Percentiles rank a stretch among this genome's conserved stretches.
phyloP scores from a whole-genome alignment of 2,797 vertebrate genomes.

The Triplophysa yarkandensis region DNA sequence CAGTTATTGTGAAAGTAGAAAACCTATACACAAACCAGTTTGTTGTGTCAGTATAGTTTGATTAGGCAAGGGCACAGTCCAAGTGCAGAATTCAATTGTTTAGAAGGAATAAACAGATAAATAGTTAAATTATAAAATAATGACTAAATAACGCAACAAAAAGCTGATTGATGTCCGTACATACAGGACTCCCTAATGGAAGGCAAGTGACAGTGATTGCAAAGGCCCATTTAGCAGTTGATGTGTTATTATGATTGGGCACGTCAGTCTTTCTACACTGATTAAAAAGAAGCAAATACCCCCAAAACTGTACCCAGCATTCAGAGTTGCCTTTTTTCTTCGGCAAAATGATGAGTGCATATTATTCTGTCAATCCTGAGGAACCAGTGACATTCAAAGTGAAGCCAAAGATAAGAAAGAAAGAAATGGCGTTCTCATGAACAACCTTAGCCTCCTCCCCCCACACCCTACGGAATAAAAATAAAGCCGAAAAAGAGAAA shows the following conservation, averaged over 20 bases:
- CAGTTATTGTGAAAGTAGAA: constrained; percentile 49
- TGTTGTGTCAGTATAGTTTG: constrained; percentile 68
- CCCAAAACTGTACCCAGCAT: constrained; percentile 82
- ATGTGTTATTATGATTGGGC: constrained; percentile 99
- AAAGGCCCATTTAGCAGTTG: constrained; percentile 90
- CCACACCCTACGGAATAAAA: constrained; percentile 43
- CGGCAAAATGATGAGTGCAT: constrained; percentile 90
- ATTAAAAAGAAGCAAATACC: constrained; percentile 89
- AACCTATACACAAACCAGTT: constrained; percentile 65
- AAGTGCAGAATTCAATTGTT: constrained; percentile 69
- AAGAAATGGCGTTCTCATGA: constrained; percentile 46
- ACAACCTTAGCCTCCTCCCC: constrained; percentile 35
- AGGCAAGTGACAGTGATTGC: constrained; percentile 90
- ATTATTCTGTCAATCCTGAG: constrained; percentile 96
- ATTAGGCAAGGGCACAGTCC: constrained; percentile 63
- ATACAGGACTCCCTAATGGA: constrained; percentile 88
- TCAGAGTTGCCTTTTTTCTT: constrained; percentile 82
- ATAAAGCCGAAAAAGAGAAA: constrained; percentile 29
- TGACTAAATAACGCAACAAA: constrained; percentile 76
- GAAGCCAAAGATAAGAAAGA: constrained; percentile 66
- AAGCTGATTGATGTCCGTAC: constrained; percentile 93
- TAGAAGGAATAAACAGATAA: constrained; percentile 73
- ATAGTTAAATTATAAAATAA: constrained; percentile 77
- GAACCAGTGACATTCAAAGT: constrained; percentile 84
- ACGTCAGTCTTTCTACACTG: constrained; percentile 98